Conservation (phyloP, 2,113 vertebrate species). For the Sylvia atricapilla region DNA sequence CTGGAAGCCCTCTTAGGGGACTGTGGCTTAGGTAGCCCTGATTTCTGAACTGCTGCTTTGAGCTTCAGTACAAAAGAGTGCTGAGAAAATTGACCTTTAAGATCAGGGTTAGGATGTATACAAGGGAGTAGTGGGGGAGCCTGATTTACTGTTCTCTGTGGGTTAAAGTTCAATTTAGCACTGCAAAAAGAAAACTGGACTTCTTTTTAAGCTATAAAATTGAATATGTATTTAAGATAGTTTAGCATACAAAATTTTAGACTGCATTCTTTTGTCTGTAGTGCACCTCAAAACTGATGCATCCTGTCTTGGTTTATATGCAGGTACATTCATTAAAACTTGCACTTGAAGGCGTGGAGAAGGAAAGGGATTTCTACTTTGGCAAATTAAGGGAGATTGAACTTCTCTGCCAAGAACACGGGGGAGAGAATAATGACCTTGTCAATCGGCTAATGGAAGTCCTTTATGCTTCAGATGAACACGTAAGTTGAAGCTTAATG, state of each 20-base stretch:
- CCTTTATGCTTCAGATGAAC: conserved; percentile 93
- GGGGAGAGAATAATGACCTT: conserved; percentile 88
- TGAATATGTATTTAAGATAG: background rate
- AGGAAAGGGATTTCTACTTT: conserved; percentile 98
- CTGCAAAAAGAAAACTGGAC: background rate
- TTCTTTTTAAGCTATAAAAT: background rate
- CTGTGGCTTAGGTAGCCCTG: background rate
- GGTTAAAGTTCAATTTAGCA: background rate
- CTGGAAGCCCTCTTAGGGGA: background rate
- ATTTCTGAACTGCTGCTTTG: background rate
- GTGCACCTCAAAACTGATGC: background rate
- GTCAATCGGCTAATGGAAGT: conserved; percentile 95
- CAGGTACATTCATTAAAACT: conserved; percentile 95
- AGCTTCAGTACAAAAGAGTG: background rate
- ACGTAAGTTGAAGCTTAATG: conserved; percentile 74
- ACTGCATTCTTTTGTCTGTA: background rate
- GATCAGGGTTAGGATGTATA: background rate
- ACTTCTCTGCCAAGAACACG: conserved; percentile 94
- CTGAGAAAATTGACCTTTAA: background rate
- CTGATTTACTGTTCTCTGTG: background rate
- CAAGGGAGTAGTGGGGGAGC: rapidly evolving
- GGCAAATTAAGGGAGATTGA: conserved; percentile 97
- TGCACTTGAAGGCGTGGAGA: conserved; percentile 95
- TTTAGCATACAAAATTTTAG: background rate
- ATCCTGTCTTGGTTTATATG: background rate